Evolutionary conservation across 2,797 vertebrate species (phyloP).

Genomic region (Megaceryle alcyon): DNA sequence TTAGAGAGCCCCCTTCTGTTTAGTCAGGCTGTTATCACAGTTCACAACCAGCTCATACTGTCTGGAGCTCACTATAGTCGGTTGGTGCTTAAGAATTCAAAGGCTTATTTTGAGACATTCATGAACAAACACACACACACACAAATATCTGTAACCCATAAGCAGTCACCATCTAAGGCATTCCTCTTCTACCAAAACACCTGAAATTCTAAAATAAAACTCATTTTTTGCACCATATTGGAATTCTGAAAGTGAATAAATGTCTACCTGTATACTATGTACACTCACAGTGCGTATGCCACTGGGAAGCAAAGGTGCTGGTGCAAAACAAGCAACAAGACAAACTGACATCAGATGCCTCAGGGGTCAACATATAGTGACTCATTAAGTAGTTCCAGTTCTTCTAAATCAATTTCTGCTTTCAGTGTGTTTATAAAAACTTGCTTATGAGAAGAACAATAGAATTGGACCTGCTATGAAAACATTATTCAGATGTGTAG

Average conservation of each 20-base stretch:
- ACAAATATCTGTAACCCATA: background rate
- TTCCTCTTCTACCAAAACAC: background rate
- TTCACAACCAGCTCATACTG: background rate
- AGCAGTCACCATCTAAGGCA: background rate
- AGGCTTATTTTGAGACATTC: background rate
- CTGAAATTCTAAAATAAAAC: background rate
- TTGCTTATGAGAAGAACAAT: background rate
- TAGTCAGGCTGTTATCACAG: background rate
- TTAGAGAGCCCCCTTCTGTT: background rate
- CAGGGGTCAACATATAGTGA: background rate
- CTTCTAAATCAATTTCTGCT: background rate
- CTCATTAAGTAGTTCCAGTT: background rate
- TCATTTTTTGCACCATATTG: background rate
- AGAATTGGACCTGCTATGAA: background rate
- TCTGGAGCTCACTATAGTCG: background rate
- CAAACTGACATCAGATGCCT: background rate
- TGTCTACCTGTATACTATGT: background rate
- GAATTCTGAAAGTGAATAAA: background rate
- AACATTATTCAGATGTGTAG: background rate
- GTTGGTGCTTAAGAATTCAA: background rate
- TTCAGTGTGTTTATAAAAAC: background rate
- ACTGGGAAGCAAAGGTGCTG: background rate
- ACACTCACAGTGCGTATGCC: rapidly evolving
- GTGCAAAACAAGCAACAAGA: background rate
- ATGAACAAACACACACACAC: background rate